Evolutionary conservation across 1,140 invertebrate species (phyloP).

Genomic region (Diuraphis noxia): DNA sequence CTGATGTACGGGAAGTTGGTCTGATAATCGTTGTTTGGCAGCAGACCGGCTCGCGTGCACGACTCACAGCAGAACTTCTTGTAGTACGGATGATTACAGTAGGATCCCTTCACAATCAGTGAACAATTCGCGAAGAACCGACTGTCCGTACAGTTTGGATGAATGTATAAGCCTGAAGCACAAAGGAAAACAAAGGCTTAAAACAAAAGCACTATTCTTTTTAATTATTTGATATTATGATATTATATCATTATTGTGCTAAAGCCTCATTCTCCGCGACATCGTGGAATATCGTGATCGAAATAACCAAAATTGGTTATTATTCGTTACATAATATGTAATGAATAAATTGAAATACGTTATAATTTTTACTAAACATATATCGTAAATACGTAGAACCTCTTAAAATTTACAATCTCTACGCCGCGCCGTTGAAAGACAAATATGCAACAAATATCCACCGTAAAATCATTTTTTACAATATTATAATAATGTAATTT

Average conservation of each 20-base stretch:
- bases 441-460: not conserved
- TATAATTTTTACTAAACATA: not conserved
- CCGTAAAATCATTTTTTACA: not conserved
- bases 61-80: slow-evolving; percentile 91
- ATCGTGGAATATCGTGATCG: not conserved
- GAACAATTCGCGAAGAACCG: slow-evolving; percentile 86
- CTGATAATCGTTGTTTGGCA: slow-evolving; percentile 61
- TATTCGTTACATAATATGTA: not conserved
- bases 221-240: no score
- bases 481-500: no score
- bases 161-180: slow-evolving; percentile 69
- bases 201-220: not conserved
- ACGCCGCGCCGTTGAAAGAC: not conserved
- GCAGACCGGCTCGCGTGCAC: slow-evolving; percentile 80
- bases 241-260: not conserved
- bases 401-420: not conserved
- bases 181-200: not conserved
- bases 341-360: not conserved
- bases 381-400: not conserved
- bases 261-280: no score
- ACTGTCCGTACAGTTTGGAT: slow-evolving; percentile 81
- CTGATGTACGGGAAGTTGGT: slow-evolving; percentile 57
- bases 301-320: not conserved
- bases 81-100: slow-evolving; percentile 86
- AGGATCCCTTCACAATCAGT: slow-evolving; percentile 79